Evolutionary conservation across 2,113 vertebrate genomes (phyloP), one percentile per base, ranked within the genome.

Genomic region (Vombatus ursinus): DNA sequence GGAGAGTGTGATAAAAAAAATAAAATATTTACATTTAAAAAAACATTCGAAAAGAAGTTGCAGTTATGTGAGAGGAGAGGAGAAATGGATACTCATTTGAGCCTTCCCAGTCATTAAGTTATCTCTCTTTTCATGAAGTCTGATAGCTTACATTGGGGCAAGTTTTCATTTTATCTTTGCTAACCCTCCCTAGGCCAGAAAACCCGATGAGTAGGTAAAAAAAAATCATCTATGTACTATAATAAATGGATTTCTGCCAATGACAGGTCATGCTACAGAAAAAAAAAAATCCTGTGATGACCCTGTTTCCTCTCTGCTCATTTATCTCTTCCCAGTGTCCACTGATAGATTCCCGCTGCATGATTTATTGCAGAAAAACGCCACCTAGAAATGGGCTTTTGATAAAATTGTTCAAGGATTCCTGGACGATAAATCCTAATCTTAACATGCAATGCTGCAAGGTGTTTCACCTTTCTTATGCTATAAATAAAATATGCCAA

Each of bases 401-500:
- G 99, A 99, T 99, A 99, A 99, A 99, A 99, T 99, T 99, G 99
- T 99, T 99, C 99, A 99, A 99, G 99, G 99, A 99, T 99, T 99
- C 99, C 99, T 98, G 99, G 98, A 99, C 99, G 99, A 99, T 99
- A 99, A 99, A 99, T 99, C 99, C 99, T 99, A 99, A 99, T 99
- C 99, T 99, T 99, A 99, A 99, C 99, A 99, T 99, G 99, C 99
- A 99, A 93, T 99, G 99, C 99, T 99, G 98, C 99, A 98, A 98
- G 99, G 99, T 99, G 99, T 99, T 99, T 99, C 99, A 99, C 99
- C 99, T 99, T 99, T 99, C 99, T 99, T 98, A 98, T 97, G 98
- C 99, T 99, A 99, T 99, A 99, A 99, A 99, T 99, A 99, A 99
- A 98, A 98, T 98, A 98, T 98, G 99, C 98, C 99, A 98, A 99